phyloP scores from a whole-genome alignment of 2,797 vertebrate genomes.

The Phalloptychus januarius region DNA sequence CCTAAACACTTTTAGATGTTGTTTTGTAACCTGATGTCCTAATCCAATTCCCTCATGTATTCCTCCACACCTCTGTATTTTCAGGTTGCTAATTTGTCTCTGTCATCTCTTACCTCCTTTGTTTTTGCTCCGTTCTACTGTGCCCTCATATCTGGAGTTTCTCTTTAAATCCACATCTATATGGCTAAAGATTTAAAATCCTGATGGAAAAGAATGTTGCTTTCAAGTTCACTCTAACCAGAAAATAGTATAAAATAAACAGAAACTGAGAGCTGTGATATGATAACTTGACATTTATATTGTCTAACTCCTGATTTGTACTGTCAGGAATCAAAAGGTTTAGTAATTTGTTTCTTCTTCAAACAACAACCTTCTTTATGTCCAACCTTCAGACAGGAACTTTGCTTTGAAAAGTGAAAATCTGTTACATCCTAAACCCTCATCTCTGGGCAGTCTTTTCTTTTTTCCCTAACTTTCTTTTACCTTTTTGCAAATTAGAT shows the following conservation, averaged over 20 bases:
- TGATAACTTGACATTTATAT: not conserved
- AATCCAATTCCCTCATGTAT: constrained; percentile 41
- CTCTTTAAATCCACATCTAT: not conserved
- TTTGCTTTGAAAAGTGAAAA: constrained; percentile 5
- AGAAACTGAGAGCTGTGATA: not conserved
- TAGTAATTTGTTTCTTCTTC: not conserved
- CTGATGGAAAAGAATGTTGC: not conserved
- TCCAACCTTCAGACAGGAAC: not conserved
- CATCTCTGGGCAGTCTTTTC: not conserved
- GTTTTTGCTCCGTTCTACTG: constrained; percentile 41
- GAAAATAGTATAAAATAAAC: not conserved
- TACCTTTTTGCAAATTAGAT: not conserved
- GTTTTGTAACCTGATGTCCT: constrained; percentile 48
- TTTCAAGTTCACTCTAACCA: not conserved
- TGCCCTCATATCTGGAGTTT: constrained; percentile 49
- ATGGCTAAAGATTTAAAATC: not conserved
- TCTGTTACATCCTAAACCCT: not conserved
- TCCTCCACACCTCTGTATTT: constrained; percentile 10
- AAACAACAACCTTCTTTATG: not conserved
- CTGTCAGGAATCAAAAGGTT: not conserved
- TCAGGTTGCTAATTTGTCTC: constrained; percentile 10
- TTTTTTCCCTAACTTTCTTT: not conserved
- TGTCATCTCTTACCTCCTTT: not conserved
- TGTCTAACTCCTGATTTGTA: not conserved
- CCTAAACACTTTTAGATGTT: constrained; percentile 47